phyloP scores from a whole-genome alignment of 2,113 vertebrate genomes.

The Salvator merianae region DNA sequence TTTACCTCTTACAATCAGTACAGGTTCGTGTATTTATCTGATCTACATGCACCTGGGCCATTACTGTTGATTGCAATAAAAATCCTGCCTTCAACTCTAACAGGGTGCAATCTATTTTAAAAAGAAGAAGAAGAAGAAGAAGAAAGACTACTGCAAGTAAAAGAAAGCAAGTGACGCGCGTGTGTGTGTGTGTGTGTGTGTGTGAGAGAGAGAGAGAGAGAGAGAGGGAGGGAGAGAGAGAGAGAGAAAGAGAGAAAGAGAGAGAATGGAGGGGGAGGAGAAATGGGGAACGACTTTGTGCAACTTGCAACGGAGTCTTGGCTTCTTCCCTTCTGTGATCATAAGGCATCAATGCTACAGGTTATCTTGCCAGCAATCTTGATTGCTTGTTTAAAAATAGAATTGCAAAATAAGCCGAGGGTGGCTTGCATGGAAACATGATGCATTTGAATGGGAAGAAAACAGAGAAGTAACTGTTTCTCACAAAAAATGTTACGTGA shows the following conservation, averaged over 20 bases:
- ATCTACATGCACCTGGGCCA: conserved; percentile 72
- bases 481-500: conserved; percentile 25
- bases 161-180: conserved; percentile 39
- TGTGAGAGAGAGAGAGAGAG: no score
- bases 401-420: conserved; percentile 15
- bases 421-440: neutral
- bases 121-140: no score
- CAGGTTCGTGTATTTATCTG: conserved; percentile 70
- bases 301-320: conserved; percentile 30
- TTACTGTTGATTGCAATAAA: conserved; percentile 74
- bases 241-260: no score
- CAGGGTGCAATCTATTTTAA: conserved; percentile 50
- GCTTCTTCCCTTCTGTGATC: conserved; percentile 17
- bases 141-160: no score
- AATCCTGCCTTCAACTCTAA: conserved; percentile 50
- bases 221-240: no score
- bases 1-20: conserved; percentile 69
- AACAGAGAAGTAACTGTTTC: neutral
- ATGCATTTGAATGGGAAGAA: neutral
- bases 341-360: neutral
- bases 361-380: neutral
- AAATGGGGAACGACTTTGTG: neutral
- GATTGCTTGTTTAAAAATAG: conserved; percentile 45
- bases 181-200: neutral
- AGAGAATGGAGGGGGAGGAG: no score